Evolutionary conservation across 2,797 vertebrate species (phyloP).

Genomic region (Bryconaethiops microstoma): DNA sequence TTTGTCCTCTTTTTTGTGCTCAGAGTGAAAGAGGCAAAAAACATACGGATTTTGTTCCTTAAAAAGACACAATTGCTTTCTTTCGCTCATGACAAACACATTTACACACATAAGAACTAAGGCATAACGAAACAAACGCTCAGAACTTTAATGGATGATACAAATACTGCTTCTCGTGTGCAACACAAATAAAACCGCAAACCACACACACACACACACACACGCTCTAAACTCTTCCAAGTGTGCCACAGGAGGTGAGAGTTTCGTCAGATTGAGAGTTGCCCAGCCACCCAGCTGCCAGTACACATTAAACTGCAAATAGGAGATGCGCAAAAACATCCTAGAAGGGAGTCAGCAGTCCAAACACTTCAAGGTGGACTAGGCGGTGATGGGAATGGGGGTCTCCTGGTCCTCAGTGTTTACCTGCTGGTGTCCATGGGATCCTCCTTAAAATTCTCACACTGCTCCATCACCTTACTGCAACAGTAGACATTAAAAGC

Average conservation of each 20-base stretch:
- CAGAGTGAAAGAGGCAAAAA: slow-evolving; percentile 16
- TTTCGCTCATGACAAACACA: slow-evolving; percentile 39
- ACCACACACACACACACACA: slow-evolving; percentile 47
- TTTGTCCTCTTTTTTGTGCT: slow-evolving; percentile 13
- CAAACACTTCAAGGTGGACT: slow-evolving; percentile 9
- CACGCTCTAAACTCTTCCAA: slow-evolving; percentile 52
- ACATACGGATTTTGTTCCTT: slow-evolving; percentile 20
- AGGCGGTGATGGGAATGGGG: slow-evolving; percentile 21
- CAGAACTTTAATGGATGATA: slow-evolving; percentile 49
- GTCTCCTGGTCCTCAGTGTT: slow-evolving; percentile 71
- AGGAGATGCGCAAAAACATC: slow-evolving; percentile 22
- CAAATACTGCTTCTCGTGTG: slow-evolving; percentile 62
- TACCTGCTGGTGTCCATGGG: slow-evolving; percentile 95
- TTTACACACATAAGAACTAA: slow-evolving; percentile 46
- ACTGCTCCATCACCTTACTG: slow-evolving; percentile 96
- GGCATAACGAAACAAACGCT: slow-evolving; percentile 56
- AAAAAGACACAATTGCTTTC: slow-evolving; percentile 5
- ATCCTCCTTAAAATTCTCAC: slow-evolving; percentile 94
- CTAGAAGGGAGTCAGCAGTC: neutral
- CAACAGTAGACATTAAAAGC: slow-evolving; percentile 38
- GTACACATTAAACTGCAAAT: slow-evolving; percentile 13
- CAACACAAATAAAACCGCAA: slow-evolving; percentile 58
- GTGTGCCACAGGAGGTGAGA: slow-evolving; percentile 47
- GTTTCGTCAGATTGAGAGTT: slow-evolving; percentile 22
- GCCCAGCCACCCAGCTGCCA: slow-evolving; percentile 7